Evolutionary conservation across 2,113 vertebrate species (phyloP).

Genomic region (Psephotus haematonotus): DNA sequence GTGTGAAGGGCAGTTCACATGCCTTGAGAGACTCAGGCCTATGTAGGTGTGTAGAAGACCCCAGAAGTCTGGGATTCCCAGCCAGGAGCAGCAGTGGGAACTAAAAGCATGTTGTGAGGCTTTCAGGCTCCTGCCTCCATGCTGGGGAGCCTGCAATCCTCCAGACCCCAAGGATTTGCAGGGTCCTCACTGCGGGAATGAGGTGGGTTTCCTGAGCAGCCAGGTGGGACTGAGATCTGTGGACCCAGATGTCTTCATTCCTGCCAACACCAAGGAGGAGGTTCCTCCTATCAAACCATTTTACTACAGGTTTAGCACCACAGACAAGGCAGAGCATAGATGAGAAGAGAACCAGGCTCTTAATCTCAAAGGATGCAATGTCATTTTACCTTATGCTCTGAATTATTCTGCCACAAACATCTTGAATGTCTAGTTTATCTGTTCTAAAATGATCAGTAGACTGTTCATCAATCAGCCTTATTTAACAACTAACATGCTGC

Average conservation of each 20-base stretch:
- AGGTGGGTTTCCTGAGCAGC: background rate
- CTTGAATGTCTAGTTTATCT: conserved; percentile 28
- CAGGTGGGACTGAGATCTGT: background rate
- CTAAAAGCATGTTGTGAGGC: background rate
- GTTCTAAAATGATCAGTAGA: background rate
- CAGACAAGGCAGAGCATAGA: background rate
- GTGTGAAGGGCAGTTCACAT: background rate
- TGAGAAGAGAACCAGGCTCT: background rate
- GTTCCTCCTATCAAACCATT: background rate
- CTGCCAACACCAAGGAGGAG: background rate
- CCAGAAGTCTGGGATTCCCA: background rate
- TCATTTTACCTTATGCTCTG: background rate
- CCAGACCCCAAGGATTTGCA: background rate
- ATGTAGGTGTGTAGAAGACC: background rate
- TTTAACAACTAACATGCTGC: background rate
- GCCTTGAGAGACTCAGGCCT: background rate
- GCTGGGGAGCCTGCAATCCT: background rate
- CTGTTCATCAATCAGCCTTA: background rate
- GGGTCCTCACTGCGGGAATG: background rate
- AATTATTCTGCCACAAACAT: background rate
- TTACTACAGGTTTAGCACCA: background rate
- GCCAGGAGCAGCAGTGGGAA: background rate
- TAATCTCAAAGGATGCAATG: background rate
- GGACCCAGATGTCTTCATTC: background rate
- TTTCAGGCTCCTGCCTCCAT: background rate